phyloP scores from a whole-genome alignment of 1,140 invertebrate species.

The Bradynema listronoti region DNA sequence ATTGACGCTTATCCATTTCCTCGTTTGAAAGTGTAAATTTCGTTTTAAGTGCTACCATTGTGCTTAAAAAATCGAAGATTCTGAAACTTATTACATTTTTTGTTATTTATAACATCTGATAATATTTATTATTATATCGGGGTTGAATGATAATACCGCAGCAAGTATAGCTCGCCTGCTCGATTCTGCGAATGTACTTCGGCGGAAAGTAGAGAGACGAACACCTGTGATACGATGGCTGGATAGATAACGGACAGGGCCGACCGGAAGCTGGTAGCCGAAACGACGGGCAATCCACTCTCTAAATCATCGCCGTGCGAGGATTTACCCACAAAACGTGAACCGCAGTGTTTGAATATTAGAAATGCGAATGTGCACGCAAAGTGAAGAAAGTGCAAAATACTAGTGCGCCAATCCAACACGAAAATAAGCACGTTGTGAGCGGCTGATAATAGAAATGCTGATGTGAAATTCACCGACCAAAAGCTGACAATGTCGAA shows the following conservation, averaged over 20 bases:
- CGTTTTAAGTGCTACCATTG: constrained; percentile 10
- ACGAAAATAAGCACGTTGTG: constrained; percentile 45
- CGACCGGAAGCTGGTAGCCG: background rate
- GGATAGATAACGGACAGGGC: constrained; percentile 10
- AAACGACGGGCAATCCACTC: background rate
- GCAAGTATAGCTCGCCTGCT: constrained; percentile 37
- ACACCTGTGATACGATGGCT: constrained; percentile 22
- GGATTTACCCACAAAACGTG: background rate
- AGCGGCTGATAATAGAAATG: constrained; percentile 40
- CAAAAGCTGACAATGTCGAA: constrained; percentile 4
- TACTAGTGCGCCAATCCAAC: constrained; percentile 31
- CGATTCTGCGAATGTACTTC: constrained; percentile 37
- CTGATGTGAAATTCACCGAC: constrained; percentile 25
- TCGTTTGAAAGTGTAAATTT: constrained; percentile 2
- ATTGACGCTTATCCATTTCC: constrained; percentile 8
- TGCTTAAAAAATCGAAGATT: constrained; percentile 35
- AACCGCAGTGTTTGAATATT: constrained; percentile 10
- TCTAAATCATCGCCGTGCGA: background rate
- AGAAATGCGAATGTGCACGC: constrained; percentile 31
- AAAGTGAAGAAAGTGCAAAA: constrained; percentile 45
- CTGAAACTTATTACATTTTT: constrained; percentile 14
- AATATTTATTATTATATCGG: background rate
- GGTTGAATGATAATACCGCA: constrained; percentile 23
- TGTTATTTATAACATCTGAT: background rate
- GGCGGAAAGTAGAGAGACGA: constrained; percentile 24